Base-by-base conservation (phyloP, 2,888 invertebrate genomes). In the Melanotus villosus region DNA sequence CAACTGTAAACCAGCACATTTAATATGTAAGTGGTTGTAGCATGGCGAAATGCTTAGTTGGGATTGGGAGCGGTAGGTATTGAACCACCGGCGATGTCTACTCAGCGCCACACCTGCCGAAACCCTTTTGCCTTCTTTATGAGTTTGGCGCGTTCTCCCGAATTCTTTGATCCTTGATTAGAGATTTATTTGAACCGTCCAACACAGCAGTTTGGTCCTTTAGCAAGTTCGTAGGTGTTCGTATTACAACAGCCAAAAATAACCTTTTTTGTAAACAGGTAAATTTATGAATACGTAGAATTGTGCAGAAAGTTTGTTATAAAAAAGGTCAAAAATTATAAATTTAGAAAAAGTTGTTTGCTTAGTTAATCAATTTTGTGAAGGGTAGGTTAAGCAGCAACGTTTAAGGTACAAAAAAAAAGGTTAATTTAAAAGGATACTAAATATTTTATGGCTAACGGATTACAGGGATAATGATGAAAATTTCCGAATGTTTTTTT, bases 51-150 rank as follows among this genome's bases (percentile, higher is more conserved):
- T n/a, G n/a, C n/a, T 4, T 10, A 52, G 30, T 52, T 9, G 32
- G 14, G 52, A 10, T 9, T 18, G 32, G 34, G 18, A 34, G 32
- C 9, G 18, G 52, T 34, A 16, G 32, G 14, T 52, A 52, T 52
- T 34, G 52, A 52, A 52, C 52, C 26, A 7, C 26, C 7, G 7
- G 52, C n/a, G n/a, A 18, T 32, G 19, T 32, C 34, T 18, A 18
- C 30, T 30, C 50, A 18, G 32, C 5, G 62, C 38, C 62, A 52
- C 62, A 62, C 62, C 50, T 62, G 50, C 36, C n/a, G 34, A 62
- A 36, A 18, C 41, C 14, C 12, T n/a, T 50, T 52, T 52, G 23
- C 26, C 26, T 62, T 50, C 62, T 50, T 62, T 62, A 62, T 38
- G 32, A 62, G 36, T 47, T 52, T 38, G 23, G 52, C 50, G 50